Base-by-base conservation (phyloP, 2,113 vertebrate species). In the Carassius auratus region DNA sequence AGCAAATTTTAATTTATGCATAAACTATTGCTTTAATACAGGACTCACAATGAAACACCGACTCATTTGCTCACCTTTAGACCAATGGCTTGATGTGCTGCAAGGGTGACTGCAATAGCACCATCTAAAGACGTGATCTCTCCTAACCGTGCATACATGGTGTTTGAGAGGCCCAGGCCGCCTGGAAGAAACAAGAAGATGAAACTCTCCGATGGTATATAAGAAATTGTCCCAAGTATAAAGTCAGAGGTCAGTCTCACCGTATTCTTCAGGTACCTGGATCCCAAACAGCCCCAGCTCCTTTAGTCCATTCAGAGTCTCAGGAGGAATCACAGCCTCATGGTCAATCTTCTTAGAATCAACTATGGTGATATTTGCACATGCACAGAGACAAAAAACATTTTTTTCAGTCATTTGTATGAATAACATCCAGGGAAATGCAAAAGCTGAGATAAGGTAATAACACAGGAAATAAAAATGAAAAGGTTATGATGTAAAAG, bases 31-130 rank as follows among this genome's bases (percentile, higher is more conserved):
- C 48, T 50, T 50, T 13, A 50, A 50, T 50, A 50, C 10, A 50
- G 48, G 48, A 50, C 48, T 50, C 48, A 13, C 10, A 50, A 50
- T 50, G 48, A 1, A 50, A 50, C 48, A 50, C 45, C 0, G 12
- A 50, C 10, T 50, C 3, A 3, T 30, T 23, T 3, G 5, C 71
- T 91, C 92, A 99, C 98, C 97, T 99, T 99, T 15, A 99, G 94
- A 45, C 98, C 98, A 1, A 99, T 97, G 62, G 97, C 96, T 89
- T 99, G 97, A 87, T 99, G 98, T 38, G 97, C 98, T 23, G 97
- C 96, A 89, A 99, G 92, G 0, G 97, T 99, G 2, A 98, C 96
- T 0, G 96, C 94, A 0, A 99, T 97, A 0, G 97, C 95, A 0
- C 68, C 93, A 1, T 99, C 98, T 61, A 95, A 76, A 8, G 97